A percentile compares a stretch with the other conserved stretches of the same genome.
phyloP scores from a whole-genome alignment of 2,113 vertebrate species.

The Upupa epops region DNA sequence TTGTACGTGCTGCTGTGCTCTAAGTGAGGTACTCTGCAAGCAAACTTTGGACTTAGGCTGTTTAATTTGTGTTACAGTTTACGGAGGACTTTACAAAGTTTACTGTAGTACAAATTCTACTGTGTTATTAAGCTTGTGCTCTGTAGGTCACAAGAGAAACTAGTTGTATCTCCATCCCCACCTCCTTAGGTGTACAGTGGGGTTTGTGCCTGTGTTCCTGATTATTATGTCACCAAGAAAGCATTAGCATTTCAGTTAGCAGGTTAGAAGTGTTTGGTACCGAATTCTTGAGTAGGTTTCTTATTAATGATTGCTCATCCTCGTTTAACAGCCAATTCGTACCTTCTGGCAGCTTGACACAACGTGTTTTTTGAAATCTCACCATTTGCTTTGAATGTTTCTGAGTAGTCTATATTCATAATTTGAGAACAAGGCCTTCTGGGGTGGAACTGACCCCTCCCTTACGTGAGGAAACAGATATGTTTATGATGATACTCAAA shows the following conservation, averaged over 20 bases:
- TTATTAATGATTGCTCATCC: not conserved
- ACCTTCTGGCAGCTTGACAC: not conserved
- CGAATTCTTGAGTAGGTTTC: not conserved
- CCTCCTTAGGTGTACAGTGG: not conserved
- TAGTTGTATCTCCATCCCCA: not conserved
- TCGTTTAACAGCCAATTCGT: not conserved
- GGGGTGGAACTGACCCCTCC: not conserved
- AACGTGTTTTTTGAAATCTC: not conserved
- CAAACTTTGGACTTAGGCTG: fast-evolving
- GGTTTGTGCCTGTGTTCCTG: too few species aligned
- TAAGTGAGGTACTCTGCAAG: too few species aligned
- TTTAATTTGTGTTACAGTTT: not conserved
- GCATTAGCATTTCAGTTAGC: not conserved
- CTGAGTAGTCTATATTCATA: fast-evolving
- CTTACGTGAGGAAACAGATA: not conserved
- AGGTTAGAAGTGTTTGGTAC: not conserved
- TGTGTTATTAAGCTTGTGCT: not conserved
- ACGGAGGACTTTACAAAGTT: not conserved
- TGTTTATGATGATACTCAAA: not conserved
- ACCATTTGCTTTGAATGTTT: not conserved
- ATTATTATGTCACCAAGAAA: not conserved
- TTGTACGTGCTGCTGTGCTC: not conserved
- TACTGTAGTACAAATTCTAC: not conserved
- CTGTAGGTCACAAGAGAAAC: not conserved
- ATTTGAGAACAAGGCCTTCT: not conserved